phyloP scores from a whole-genome alignment of 1,140 invertebrate genomes.

The Drosophila mojavensis region DNA sequence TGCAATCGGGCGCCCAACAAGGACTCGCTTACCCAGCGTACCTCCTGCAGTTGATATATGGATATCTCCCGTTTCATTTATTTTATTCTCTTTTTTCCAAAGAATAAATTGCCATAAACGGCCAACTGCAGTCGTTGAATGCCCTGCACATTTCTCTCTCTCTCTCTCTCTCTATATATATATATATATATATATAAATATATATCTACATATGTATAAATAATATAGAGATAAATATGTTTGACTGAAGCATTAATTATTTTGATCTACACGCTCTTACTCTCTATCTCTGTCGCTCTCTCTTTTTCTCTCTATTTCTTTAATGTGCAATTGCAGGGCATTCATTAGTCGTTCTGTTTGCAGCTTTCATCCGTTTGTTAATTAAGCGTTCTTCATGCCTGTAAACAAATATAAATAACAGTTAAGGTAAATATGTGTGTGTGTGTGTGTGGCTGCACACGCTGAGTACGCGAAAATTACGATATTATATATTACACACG shows the following conservation, averaged over 20 bases:
- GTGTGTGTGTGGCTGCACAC: conserved; percentile 1
- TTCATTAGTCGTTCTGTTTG: background rate
- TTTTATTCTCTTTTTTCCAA: background rate
- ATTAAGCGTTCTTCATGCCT: background rate
- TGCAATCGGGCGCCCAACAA: conserved; percentile 11
- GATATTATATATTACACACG: background rate
- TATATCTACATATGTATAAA: too few species aligned
- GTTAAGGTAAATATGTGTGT: background rate
- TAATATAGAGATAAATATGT: too few species aligned
- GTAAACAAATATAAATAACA: conserved; percentile 27
- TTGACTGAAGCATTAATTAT: too few species aligned
- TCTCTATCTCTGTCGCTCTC: too few species aligned
- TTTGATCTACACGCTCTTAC: too few species aligned
- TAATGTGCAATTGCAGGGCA: background rate
- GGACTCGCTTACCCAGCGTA: background rate
- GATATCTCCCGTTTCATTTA: background rate
- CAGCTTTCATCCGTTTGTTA: background rate
- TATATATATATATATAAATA: too few species aligned
- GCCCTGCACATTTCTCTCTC: background rate
- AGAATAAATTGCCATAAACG: conserved; percentile 8
- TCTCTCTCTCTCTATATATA: too few species aligned
- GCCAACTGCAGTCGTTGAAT: background rate
- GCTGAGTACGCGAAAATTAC: conserved; percentile 22
- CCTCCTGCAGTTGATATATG: conserved; percentile 16
- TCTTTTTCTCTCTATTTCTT: too few species aligned